A percentile compares a stretch with the other conserved stretches of the same genome.
These are phyloP conservation scores for Orchesellides sinensis DNA, from an alignment of 2,888 invertebrate species.

Conservation along the genomic window DNA sequence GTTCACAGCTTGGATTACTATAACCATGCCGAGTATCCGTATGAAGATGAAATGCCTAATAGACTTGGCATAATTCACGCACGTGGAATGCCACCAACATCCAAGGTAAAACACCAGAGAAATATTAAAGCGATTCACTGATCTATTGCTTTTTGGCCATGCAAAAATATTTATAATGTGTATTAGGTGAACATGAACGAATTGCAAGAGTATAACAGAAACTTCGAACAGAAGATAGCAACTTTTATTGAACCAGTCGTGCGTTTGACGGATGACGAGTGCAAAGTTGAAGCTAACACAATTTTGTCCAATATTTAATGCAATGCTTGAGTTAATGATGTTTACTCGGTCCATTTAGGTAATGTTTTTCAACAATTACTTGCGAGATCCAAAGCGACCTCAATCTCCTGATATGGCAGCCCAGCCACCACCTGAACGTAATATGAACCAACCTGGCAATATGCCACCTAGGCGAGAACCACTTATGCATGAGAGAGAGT, in stretches of 20 bases:
- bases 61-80: slow-evolving; percentile 99
- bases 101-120: slow-evolving; percentile 83
- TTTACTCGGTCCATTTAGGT: slow-evolving; percentile 80
- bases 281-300: too few species aligned
- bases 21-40: slow-evolving; percentile 98
- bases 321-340: too few species aligned
- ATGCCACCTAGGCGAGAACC: slow-evolving; percentile 73
- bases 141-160: background rate
- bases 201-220: slow-evolving; percentile 85
- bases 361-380: slow-evolving; percentile 97
- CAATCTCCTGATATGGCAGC: slow-evolving; percentile 83
- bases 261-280: slow-evolving; percentile 84
- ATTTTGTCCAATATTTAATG: too few species aligned
- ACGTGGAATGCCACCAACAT: slow-evolving; percentile 90
- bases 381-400: slow-evolving; percentile 94
- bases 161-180: background rate
- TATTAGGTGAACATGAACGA: slow-evolving; percentile 83
- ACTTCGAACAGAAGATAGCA: slow-evolving; percentile 94
- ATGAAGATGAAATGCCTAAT: slow-evolving; percentile 99
- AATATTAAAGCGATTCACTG: background rate
- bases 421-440: slow-evolving; percentile 73
- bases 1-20: slow-evolving; percentile 99
- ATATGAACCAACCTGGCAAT: slow-evolving; percentile 70
- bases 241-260: slow-evolving; percentile 90
- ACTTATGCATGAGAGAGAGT: slow-evolving; percentile 69